A percentile compares a stretch with the other conserved stretches of the same genome.
These are phyloP conservation scores for Cantharis nigra DNA, from an alignment of 2,888 invertebrate species.

Conservation along the genomic window DNA sequence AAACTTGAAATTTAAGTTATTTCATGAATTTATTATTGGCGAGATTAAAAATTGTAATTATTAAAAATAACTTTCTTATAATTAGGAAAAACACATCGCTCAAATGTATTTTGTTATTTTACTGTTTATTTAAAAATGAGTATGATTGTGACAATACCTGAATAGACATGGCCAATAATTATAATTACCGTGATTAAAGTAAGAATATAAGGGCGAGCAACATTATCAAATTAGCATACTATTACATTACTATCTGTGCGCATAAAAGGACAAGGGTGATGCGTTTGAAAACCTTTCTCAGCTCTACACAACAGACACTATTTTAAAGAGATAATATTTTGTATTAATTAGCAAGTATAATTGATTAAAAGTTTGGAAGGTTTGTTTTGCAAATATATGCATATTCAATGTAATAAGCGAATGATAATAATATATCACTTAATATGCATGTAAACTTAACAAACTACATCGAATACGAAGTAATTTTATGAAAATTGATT, in stretches of 20 bases:
- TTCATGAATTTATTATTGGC: neutral
- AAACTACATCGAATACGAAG: neutral
- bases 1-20: neutral
- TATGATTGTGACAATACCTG: conserved; percentile 31
- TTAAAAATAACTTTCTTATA: neutral
- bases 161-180: conserved; percentile 34
- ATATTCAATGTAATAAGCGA: conserved; percentile 19
- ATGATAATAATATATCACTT: neutral
- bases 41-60: neutral
- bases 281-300: conserved; percentile 10
- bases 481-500: neutral
- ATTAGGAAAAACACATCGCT: too few relatives aligned
- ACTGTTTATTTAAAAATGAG: neutral
- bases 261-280: conserved; percentile 28
- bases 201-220: conserved; percentile 32
- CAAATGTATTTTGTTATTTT: neutral
- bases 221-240: conserved; percentile 38
- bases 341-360: conserved; percentile 29
- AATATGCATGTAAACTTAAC: neutral
- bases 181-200: conserved; percentile 34
- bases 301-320: conserved; percentile 11
- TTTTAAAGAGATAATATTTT: conserved; percentile 14
- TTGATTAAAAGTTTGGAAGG: conserved; percentile 28
- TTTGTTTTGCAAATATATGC: conserved; percentile 21
- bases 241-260: conserved; percentile 28